Evolutionary conservation across 2,797 vertebrate species (phyloP), one percentile per base, ranked within the genome.

Genomic region (Chelon labrosus): DNA sequence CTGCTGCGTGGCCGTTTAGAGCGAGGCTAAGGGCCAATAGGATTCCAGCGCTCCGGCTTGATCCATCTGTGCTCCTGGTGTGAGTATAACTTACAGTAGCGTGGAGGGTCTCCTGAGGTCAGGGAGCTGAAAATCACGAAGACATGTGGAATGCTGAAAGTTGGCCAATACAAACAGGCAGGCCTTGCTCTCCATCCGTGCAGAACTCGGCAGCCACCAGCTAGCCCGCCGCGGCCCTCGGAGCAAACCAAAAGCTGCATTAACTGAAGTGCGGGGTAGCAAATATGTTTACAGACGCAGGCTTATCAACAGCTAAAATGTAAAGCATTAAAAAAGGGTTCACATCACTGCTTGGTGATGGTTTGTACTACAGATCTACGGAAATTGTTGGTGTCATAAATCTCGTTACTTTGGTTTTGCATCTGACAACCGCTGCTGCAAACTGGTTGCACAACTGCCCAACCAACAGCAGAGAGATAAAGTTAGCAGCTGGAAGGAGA

Each of bases 51-150:
- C 65, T 87, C 64, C 73, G 68, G 82, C 73, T 59, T 76, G 82
- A 75, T 90, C 80, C 89, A 91, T 93, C 88, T 91, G 91, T 74
- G 81, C 87, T 87, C 87, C 91, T 87, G 90, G 89, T 91, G 88
- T 86, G 88, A 87, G 85, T 84, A 71, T 89, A 78, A 90, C 88
- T 89, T 92, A 90, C 92, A 90, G 92, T 91, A 91, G 91, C 71
- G 77, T 87, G 85, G 88, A 90, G 93, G 91, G 93, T 94, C 93
- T 94, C 91, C 81, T 93, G 93, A 94, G 93, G 93, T 94, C 94
- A 94, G 87, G 71, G 90, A 93, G 88, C 91, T 90, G 90, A 93
- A 93, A 92, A 93, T 94, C 92, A 94, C 94, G 94, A 94, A 94
- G 94, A 94, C 92, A 92, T 93, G 93, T 91, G 94, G 94, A 95